Conservation (phyloP, 2,888 invertebrate species). For the Pelosia muscerda region DNA sequence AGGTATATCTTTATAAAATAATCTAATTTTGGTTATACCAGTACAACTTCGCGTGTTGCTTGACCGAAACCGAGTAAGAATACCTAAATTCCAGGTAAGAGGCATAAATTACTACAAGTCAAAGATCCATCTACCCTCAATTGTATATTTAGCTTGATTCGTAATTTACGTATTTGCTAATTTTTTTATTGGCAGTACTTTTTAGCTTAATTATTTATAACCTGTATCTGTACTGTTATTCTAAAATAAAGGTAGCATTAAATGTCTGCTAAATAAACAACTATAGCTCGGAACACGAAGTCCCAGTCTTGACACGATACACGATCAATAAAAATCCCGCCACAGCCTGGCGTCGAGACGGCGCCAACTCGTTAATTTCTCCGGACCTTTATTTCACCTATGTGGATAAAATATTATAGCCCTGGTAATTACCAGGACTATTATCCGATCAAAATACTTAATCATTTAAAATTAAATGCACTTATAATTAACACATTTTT, state of each 20-base stretch:
- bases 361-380: constrained; percentile 58
- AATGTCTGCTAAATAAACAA: constrained; percentile 9
- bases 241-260: neutral
- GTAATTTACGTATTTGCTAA: too few relatives aligned
- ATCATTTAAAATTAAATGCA: neutral
- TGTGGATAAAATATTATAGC: constrained; percentile 12
- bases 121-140: constrained; percentile 10
- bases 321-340: constrained; percentile 66
- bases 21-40: constrained; percentile 55
- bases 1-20: constrained; percentile 50
- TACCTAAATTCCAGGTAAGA: neutral
- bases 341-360: constrained; percentile 59
- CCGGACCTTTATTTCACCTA: constrained; percentile 29
- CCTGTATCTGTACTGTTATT: neutral
- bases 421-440: too few relatives aligned
- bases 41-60: constrained; percentile 67
- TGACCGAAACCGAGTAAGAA: constrained; percentile 64
- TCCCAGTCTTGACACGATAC: constrained; percentile 61
- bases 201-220: neutral
- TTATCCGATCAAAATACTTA: neutral
- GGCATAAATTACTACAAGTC: neutral
- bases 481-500: neutral
- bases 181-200: neutral
- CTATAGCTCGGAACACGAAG: constrained; percentile 51
- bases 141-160: neutral